phyloP scores from a whole-genome alignment of 2,113 vertebrate species.

The Xiphophorus couchianus region DNA sequence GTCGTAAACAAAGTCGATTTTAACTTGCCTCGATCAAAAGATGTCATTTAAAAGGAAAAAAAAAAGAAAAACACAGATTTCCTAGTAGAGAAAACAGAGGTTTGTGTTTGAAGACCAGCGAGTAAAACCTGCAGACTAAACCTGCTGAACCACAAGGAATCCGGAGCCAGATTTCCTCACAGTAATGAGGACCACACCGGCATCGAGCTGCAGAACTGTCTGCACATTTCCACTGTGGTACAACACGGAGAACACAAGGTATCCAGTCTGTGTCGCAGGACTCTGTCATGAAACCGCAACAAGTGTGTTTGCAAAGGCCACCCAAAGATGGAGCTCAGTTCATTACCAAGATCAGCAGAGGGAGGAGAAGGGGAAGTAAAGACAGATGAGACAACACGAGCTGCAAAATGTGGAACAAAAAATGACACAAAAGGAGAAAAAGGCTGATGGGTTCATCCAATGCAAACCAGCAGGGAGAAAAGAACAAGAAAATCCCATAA shows the following conservation, averaged over 20 bases:
- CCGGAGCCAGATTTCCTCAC: slow-evolving; percentile 14
- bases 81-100: background rate
- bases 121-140: slow-evolving; percentile 58
- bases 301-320: slow-evolving; percentile 32
- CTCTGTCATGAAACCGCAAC: slow-evolving; percentile 26
- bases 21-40: background rate
- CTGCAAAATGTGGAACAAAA: background rate
- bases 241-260: background rate
- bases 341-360: slow-evolving; percentile 1
- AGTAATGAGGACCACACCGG: background rate
- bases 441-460: background rate
- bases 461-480: background rate
- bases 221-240: slow-evolving; percentile 13
- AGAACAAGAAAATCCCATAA: background rate
- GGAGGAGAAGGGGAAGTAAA: background rate
- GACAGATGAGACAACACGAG: background rate
- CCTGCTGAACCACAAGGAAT: slow-evolving; percentile 30
- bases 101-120: slow-evolving; percentile 5
- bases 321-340: slow-evolving; percentile 20
- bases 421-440: background rate
- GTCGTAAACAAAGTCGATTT: background rate
- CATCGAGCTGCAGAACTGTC: background rate
- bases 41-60: background rate
- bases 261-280: slow-evolving; percentile 7
- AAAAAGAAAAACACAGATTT: background rate